Evolutionary conservation across 2,797 vertebrate genomes (phyloP), one percentile per base, ranked within the genome.

Genomic region (Periophthalmus magnuspinnatus): DNA sequence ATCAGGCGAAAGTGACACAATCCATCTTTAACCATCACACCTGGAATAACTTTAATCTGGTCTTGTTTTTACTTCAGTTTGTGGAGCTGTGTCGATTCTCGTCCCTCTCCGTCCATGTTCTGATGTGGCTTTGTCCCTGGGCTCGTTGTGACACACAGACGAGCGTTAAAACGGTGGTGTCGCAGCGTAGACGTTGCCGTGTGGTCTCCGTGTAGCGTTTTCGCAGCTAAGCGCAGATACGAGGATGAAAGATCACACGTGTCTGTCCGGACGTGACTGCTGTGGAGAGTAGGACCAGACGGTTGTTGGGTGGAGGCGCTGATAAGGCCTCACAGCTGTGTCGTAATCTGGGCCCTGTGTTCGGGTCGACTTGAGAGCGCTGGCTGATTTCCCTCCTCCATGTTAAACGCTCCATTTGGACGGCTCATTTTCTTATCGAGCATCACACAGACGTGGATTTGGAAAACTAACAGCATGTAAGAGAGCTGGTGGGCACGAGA

Each of bases 391-490:
- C 54, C 68, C 68, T 79, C 19, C 77, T 78, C 66, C 55, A 75
- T 74, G 76, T 76, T 82, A 81, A 88, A 88, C 75, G 41, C 86
- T 86, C 72, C 79, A 78, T 86, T 84, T 80, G 70, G 72, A 81
- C 69, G 67, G 71, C 74, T 86, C 63, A 76, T 84, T 85, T 89
- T 82, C 81, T 84, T 86, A 87, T 87, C 83, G 79, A 77, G 70
- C 79, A 88, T 90, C 86, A 82, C 79, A 69, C 84, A 83, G 82
- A 58, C 79, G 84, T 56, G 67, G 68, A 78, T 81, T 87, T 83
- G 74, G 76, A 77, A 78, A 77, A 73, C 80, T 74, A 84, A 77
- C 70, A 81, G 77, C 45, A 45, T 84, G 68, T 76, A 70, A 81
- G 77, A 69, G 72, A 81, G 76, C 77, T 78, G 33, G 48, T 84